phyloP scores from a whole-genome alignment of 1,140 invertebrate species.

The Rhagoletis pomonella region DNA sequence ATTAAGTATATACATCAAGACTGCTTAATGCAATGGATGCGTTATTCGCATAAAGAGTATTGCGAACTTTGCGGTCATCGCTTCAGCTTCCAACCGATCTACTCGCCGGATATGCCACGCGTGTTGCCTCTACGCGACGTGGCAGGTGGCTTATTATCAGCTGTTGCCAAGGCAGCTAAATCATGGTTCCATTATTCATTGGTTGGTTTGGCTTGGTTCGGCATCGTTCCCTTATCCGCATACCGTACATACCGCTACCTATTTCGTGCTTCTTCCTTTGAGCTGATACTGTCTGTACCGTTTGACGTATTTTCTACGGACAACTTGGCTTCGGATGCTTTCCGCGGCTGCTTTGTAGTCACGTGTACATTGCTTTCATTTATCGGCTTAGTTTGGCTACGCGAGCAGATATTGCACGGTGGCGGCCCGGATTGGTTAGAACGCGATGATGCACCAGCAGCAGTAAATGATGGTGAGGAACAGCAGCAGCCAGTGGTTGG shows the following conservation, averaged over 20 bases:
- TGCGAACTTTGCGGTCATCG: conserved; percentile 98
- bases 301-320: conserved; percentile 93
- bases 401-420: conserved; percentile 98
- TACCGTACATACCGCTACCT: conserved; percentile 95
- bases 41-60: conserved; percentile 98
- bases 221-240: conserved; percentile 97
- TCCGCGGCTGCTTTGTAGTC: conserved; percentile 97
- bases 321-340: conserved; percentile 93
- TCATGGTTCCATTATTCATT: conserved; percentile 98
- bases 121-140: conserved; percentile 94
- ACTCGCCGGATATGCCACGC: conserved; percentile 99
- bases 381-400: conserved; percentile 96
- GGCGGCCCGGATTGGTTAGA: conserved; percentile 97
- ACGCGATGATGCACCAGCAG: conserved; percentile 76
- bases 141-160: conserved; percentile 89
- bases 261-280: conserved; percentile 92
- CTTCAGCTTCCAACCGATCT: conserved; percentile 99
- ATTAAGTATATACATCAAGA: conserved; percentile 99
- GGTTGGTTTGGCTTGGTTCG: conserved; percentile 96
- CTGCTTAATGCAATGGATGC: conserved; percentile 92
- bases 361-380: conserved; percentile 97
- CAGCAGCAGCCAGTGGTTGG: neutral
- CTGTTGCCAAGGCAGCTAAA: conserved; percentile 91
- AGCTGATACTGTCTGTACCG: conserved; percentile 88
- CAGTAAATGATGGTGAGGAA: conserved; percentile 61